phyloP scores from a whole-genome alignment of 2,888 invertebrate genomes.

The Aphodius granarius region DNA sequence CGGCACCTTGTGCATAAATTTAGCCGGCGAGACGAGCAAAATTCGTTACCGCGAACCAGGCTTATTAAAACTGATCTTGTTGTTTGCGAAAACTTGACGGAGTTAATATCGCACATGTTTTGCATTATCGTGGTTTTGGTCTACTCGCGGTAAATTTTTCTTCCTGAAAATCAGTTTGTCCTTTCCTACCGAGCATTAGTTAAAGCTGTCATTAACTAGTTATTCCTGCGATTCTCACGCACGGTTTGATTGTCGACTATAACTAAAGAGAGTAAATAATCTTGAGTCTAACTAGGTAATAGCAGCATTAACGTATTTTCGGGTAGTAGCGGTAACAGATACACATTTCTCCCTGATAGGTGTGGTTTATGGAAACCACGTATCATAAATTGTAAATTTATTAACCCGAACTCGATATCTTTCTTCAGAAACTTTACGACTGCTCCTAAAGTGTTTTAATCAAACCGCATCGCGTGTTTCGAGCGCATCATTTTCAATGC shows the following conservation, averaged over 20 bases:
- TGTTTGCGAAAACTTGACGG: background rate
- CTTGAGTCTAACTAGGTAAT: too few species aligned
- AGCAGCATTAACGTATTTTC: too few species aligned
- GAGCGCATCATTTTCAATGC: background rate
- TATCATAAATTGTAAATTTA: background rate
- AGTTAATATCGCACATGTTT: background rate
- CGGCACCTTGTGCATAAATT: background rate
- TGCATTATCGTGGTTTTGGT: background rate
- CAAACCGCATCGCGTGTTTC: background rate
- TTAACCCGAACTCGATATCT: background rate
- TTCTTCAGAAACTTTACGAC: background rate
- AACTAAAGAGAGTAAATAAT: too few species aligned
- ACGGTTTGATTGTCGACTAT: too few species aligned
- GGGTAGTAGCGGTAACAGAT: too few species aligned
- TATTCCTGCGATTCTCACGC: too few species aligned
- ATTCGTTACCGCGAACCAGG: background rate
- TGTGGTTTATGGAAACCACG: background rate
- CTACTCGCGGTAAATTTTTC: background rate
- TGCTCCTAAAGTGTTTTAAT: background rate
- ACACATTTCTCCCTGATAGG: background rate
- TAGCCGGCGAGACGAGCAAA: background rate
- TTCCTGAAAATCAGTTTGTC: too few species aligned
- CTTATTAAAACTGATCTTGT: background rate
- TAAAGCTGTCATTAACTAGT: too few species aligned
- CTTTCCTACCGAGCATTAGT: too few species aligned